Conservation (phyloP, 2,797 vertebrate genomes). For the Garrulus glandarius region DNA sequence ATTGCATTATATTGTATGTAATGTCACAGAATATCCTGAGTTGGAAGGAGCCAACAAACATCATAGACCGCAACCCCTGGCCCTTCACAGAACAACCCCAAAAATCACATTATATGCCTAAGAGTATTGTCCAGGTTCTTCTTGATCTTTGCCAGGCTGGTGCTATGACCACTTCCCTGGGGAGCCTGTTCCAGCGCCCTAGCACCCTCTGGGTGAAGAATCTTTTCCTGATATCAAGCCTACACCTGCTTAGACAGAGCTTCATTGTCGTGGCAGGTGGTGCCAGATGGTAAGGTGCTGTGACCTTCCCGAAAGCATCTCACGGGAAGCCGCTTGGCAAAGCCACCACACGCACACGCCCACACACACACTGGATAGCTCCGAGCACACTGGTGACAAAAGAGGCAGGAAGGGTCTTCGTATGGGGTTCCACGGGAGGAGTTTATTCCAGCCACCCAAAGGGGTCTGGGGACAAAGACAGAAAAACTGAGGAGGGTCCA, state of each 20-base stretch:
- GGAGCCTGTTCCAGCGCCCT: not conserved
- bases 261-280: not conserved
- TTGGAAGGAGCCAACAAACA: not conserved
- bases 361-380: too few species aligned
- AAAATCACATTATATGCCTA: not conserved
- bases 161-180: not conserved
- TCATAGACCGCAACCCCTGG: not conserved
- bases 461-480: too few species aligned
- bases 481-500: too few species aligned
- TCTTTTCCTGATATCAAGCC: not conserved
- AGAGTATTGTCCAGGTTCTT: not conserved
- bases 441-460: too few species aligned
- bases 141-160: not conserved
- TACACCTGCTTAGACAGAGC: not conserved
- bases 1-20: not conserved
- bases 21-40: not conserved
- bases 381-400: too few species aligned
- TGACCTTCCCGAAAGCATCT: too few species aligned
- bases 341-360: too few species aligned
- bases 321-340: too few species aligned
- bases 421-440: too few species aligned
- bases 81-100: not conserved
- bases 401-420: too few species aligned
- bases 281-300: too few species aligned
- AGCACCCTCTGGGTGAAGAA: not conserved